Evolutionary conservation across 2,797 vertebrate genomes (phyloP), one percentile per base, ranked within the genome.

Genomic region (Megaceryle alcyon): DNA sequence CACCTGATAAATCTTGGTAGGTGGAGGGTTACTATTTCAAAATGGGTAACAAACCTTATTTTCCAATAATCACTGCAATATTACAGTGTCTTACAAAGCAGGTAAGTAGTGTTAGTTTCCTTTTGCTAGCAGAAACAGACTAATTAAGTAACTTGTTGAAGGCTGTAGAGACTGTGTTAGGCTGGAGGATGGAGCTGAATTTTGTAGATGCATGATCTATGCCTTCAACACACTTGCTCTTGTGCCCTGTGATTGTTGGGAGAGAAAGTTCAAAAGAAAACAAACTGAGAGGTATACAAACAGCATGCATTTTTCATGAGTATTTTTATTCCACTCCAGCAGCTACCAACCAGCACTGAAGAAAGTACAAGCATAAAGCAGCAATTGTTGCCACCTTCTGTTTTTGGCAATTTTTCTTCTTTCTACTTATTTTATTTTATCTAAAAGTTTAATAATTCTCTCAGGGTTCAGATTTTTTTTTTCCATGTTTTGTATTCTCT

Each of bases 281-380:
- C 69, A 91, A 93, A 87, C 78, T 2, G 44, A 64, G 91, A 85
- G 49, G 54, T 71, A 56, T 49, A 68, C 72, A 94, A 94, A 85
- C 82, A 92, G 28, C 61, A 88, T 90, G 39, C 65, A 88, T 95
- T 95, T 96, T 91, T 94, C 76, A 91, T 94, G 20, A 80, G 57
- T 81, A 56, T 86, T 94, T 95, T 93, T 79, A 72, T 92, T 94
- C 54, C 41, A 69, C 61, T 88, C 41, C 65, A 75, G 77, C 49
- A 68, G 65, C 61, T 65, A 86, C 57, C 37, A 68, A 11, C 63
- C 33, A 71, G 39, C 59, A 8, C 46, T 68, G 65, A 85, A 92
- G 33, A 68, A 73, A 76, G 7, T 66, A 60, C 19, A 53, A n/a
- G 25, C 60, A 78, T 51, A 60, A 21, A 54, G 37, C 49, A 92